Evolutionary conservation across 1,140 invertebrate genomes (phyloP).

Genomic region (Archivesica marissinica): DNA sequence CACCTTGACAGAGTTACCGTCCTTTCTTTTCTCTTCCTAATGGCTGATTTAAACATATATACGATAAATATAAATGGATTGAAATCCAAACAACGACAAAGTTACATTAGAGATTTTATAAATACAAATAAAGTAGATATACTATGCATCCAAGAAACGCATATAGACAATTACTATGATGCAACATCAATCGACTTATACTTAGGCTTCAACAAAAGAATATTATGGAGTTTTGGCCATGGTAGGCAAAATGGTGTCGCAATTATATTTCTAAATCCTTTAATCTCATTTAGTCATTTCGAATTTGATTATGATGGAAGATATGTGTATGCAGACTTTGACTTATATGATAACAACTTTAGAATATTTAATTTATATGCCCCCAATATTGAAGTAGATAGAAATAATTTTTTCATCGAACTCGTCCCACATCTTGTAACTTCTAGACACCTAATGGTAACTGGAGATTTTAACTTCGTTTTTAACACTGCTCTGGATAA

Average conservation of each 20-base stretch:
- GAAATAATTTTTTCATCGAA: slow-evolving; percentile 58
- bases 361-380: slow-evolving; percentile 65
- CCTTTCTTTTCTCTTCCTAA: too few relatives aligned
- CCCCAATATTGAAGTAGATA: slow-evolving; percentile 43
- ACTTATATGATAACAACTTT: slow-evolving; percentile 13
- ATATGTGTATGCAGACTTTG: slow-evolving; percentile 58
- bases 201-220: not conserved
- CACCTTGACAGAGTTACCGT: too few relatives aligned
- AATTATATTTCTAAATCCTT: not conserved
- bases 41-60: slow-evolving; percentile 21
- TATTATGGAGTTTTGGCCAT: slow-evolving; percentile 10
- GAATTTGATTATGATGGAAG: slow-evolving; percentile 65
- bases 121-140: slow-evolving; percentile 1
- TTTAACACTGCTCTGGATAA: slow-evolving; percentile 61
- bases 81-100: not conserved
- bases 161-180: slow-evolving; percentile 3
- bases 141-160: slow-evolving; percentile 34
- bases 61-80: slow-evolving; percentile 49
- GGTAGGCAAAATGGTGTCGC: not conserved
- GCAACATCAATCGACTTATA: not conserved
- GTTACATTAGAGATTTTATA: slow-evolving; percentile 16
- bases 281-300: slow-evolving; percentile 31
- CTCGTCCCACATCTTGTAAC: slow-evolving; percentile 49
- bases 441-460: slow-evolving; percentile 45
- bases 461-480: slow-evolving; percentile 48